Conservation (phyloP, 2,888 invertebrate genomes). For the Tholera decimalis region DNA sequence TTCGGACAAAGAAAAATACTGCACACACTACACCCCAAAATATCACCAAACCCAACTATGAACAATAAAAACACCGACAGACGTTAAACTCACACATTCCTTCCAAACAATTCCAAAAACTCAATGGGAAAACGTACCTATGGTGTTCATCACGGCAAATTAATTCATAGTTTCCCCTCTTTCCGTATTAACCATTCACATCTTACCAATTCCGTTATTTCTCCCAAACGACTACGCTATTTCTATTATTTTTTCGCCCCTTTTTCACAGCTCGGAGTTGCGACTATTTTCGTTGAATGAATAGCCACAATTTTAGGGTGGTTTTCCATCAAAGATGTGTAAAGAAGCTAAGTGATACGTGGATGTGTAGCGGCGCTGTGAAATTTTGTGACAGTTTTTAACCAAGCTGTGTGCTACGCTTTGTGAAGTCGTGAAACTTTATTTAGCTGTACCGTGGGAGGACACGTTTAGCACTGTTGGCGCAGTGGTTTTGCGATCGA, state of each 20-base stretch:
- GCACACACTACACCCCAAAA: constrained; percentile 5
- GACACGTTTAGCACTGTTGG: too few relatives aligned
- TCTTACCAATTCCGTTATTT: constrained; percentile 84
- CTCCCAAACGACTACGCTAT: constrained; percentile 75
- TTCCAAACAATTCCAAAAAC: constrained; percentile 59
- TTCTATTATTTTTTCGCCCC: constrained; percentile 66
- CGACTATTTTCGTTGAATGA: constrained; percentile 57
- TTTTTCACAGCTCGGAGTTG: constrained; percentile 34
- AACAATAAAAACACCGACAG: constrained; percentile 38
- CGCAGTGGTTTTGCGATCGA: too few relatives aligned
- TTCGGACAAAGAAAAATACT: constrained; percentile 1
- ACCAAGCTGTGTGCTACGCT: not conserved
- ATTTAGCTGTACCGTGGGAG: not conserved
- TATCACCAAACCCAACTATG: constrained; percentile 1
- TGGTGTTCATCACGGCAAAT: constrained; percentile 76
- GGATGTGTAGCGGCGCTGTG: not conserved
- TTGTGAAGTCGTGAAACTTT: not conserved
- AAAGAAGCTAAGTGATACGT: not conserved
- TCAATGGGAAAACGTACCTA: constrained; percentile 71
- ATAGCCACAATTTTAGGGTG: constrained; percentile 57
- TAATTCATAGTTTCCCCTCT: constrained; percentile 81
- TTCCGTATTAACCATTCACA: constrained; percentile 86
- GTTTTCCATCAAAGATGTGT: not conserved
- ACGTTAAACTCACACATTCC: constrained; percentile 48
- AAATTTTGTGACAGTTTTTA: not conserved